A percentile compares a stretch with the other conserved stretches of the same genome.
Evolutionary conservation across 37 sponge, comb jelly and placozoan species (phyloP).

Genomic region (Diacarnus erythraeanus): DNA sequence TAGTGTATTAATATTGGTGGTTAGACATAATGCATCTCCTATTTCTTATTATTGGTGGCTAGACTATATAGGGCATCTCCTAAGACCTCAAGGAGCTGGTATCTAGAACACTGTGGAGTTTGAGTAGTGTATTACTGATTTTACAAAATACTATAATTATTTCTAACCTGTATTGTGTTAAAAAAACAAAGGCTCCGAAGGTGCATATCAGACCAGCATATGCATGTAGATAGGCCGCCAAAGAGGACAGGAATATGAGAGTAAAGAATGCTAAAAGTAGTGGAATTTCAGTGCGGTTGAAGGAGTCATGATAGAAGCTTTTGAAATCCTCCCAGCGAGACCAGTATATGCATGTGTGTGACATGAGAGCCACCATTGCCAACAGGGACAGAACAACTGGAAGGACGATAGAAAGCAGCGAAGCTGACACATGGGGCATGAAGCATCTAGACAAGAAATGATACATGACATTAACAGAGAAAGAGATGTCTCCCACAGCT

Average conservation of each 20-base stretch:
- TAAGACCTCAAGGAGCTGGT: no score
- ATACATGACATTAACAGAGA: no score
- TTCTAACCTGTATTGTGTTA: conserved; percentile 63
- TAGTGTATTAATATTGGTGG: no score
- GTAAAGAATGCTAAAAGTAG: conserved; percentile 56
- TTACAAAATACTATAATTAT: no score
- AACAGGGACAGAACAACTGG: conserved; percentile 62
- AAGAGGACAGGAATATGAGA: conserved; percentile 36
- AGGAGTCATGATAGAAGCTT: conserved; percentile 72
- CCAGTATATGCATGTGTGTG: conserved; percentile 75
- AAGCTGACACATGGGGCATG: conserved; percentile 56
- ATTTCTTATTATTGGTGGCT: no score
- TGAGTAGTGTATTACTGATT: no score
- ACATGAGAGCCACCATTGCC: conserved; percentile 37
- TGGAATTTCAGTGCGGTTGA: conserved; percentile 72
- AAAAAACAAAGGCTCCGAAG: conserved; percentile 50
- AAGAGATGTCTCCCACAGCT: no score
- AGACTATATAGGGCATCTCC: no score
- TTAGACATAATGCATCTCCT: no score
- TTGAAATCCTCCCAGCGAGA: conserved; percentile 72
- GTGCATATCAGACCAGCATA: conserved; percentile 57
- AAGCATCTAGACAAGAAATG: conserved; percentile 54
- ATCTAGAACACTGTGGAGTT: no score
- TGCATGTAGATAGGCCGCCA: conserved; percentile 60
- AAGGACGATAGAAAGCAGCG: conserved; percentile 47